phyloP scores from a whole-genome alignment of 2,113 vertebrate genomes.

The Bubo blakistoni region DNA sequence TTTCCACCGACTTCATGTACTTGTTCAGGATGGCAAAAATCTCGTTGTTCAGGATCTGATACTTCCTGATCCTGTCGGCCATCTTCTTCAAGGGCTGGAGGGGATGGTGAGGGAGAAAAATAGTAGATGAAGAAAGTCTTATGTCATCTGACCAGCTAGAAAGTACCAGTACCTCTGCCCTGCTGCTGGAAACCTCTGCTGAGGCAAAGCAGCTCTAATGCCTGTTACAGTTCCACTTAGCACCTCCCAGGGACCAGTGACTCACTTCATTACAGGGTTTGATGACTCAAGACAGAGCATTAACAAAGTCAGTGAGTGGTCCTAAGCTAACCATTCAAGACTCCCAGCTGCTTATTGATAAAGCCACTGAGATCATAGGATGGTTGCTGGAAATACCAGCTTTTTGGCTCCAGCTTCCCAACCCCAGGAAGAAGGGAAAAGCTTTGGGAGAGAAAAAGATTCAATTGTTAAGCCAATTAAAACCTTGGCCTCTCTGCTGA shows the following conservation, averaged over 20 bases:
- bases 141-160: background rate
- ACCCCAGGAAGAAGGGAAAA: background rate
- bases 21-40: slow-evolving; percentile 99
- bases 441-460: background rate
- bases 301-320: slow-evolving; percentile 13
- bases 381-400: background rate
- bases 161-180: background rate
- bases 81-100: slow-evolving; percentile 97
- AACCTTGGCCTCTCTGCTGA: slow-evolving; percentile 11
- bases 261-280: background rate
- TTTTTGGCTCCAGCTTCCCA: background rate
- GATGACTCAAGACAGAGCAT: background rate
- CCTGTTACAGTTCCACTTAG: background rate
- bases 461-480: slow-evolving; percentile 20
- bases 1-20: slow-evolving; percentile 99
- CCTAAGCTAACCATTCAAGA: background rate
- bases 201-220: background rate
- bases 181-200: background rate
- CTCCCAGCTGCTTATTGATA: slow-evolving; percentile 13
- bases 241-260: background rate
- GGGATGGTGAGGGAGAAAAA: background rate
- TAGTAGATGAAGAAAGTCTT: background rate
- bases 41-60: slow-evolving; percentile 99
- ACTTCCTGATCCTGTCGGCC: slow-evolving; percentile 98
- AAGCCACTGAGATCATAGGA: background rate